Conservation (phyloP, 2,113 vertebrate species). For the Pseudois nayaur region DNA sequence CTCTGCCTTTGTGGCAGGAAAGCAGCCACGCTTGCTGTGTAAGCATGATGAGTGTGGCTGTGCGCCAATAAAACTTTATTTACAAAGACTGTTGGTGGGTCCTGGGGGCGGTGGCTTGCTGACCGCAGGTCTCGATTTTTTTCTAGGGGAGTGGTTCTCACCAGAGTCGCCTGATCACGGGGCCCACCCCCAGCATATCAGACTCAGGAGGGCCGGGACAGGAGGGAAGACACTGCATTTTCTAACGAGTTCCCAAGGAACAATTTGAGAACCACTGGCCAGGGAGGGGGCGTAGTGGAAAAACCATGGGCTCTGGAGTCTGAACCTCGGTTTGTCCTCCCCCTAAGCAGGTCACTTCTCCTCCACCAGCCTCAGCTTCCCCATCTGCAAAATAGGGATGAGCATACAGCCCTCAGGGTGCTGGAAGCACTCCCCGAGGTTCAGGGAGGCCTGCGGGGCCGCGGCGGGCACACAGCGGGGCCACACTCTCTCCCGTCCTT, state of each 20-base stretch:
- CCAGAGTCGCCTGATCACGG: accelerated
- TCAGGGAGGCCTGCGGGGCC: too few species aligned
- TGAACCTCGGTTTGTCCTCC: not conserved
- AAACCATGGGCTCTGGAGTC: not conserved
- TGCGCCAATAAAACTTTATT: not conserved
- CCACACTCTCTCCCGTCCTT: not conserved
- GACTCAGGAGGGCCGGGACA: not conserved
- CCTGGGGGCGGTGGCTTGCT: not conserved
- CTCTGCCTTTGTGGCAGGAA: accelerated
- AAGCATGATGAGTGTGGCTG: accelerated
- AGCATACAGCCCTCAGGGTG: not conserved
- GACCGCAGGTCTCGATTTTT: not conserved
- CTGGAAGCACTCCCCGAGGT: not conserved
- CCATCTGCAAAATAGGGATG: not conserved
- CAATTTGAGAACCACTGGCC: not conserved
- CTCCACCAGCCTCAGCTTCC: not conserved
- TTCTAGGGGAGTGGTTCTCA: not conserved
- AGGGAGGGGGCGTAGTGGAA: accelerated
- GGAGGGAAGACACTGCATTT: not conserved
- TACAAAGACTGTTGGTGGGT: not conserved
- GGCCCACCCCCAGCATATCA: not conserved
- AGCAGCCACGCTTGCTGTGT: accelerated
- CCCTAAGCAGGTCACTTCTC: not conserved
- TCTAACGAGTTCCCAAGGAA: not conserved
- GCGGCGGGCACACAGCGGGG: accelerated